phyloP scores from a whole-genome alignment of 2,113 vertebrate genomes.

The Colinus virginianus region DNA sequence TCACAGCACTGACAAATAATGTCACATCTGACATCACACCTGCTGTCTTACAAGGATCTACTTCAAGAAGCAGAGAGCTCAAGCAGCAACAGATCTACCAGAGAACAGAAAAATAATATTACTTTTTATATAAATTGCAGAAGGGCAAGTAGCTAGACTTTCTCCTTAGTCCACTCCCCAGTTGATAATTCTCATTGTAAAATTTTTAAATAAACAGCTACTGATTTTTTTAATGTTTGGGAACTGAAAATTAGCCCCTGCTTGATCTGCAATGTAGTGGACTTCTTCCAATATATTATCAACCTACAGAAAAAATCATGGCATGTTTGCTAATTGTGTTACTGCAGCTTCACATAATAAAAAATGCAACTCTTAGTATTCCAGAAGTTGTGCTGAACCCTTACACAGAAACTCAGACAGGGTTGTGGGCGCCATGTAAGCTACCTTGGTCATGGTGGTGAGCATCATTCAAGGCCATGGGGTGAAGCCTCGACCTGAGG shows the following conservation, averaged over 20 bases:
- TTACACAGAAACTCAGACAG: background rate
- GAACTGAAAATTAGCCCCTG: background rate
- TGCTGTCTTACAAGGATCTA: background rate
- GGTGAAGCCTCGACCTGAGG: background rate
- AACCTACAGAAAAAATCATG: background rate
- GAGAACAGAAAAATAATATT: background rate
- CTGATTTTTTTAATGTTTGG: background rate
- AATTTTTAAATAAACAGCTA: background rate
- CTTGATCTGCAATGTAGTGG: constrained; percentile 44
- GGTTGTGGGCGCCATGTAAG: background rate
- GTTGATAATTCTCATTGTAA: background rate
- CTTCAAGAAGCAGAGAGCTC: background rate
- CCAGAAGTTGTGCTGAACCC: background rate
- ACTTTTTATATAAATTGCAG: background rate
- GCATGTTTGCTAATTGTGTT: constrained; percentile 22
- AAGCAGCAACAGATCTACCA: background rate
- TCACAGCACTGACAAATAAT: background rate
- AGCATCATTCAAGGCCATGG: background rate
- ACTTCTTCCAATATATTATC: background rate
- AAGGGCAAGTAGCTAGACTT: background rate
- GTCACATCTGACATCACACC: background rate
- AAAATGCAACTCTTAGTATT: background rate
- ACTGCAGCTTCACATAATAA: constrained; percentile 17
- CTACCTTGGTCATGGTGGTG: accelerated
- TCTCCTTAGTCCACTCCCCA: background rate